Base-by-base conservation (phyloP, 2,888 invertebrate species). In the Phyllotreta cruciferae region DNA sequence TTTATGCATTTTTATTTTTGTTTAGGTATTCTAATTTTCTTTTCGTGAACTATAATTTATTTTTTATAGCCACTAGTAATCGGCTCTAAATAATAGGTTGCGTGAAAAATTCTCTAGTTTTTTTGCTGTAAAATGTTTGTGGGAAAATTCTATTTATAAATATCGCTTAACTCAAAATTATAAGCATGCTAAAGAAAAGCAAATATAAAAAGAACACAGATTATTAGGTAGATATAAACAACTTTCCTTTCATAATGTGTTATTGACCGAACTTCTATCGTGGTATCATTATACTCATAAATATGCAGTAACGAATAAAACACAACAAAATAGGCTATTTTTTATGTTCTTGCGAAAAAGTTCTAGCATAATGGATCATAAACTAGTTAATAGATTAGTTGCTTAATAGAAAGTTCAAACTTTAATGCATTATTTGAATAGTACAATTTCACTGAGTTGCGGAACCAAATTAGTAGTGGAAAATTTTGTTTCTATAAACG, bases 81-180 rank as follows among this genome's bases (percentile, higher is more conserved):
- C 34, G 47, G 34, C 34, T 54, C 45, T 45, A 45, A 56, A 57
- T 58, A 50, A 14, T 35, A 24, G 13, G 36, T 58, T 35, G 58
- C 58, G 58, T 58, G 58, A 34, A 42, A 41, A 34, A 38, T 50
- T 50, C 42, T 42, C 11, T 13, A 8, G 35, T n/a, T 10, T 38
- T 57, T 49, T 34, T 38, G 6, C 9, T 49, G 11, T 24, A 24
- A 39, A 13, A 47, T 47, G 49, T 34, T 34, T 38, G 49, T 49
- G 49, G 9, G 35, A 57, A 57, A 57, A 41, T 41, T 50, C 58
- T 58, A 58, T 58, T 58, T 58, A 58, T 58, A 58, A 50, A 58
- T 58, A 50, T 58, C 24, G 36, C 41, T 50, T 50, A 58, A 37
- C 35, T 7, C 42, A 50, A 58, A 57, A 57, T 57, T 57, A 57